Percentiles rank a stretch among this genome's conserved stretches.
These are phyloP conservation scores for Eumeta japonica DNA, from an alignment of 1,140 invertebrate species.

Conservation along the genomic window DNA sequence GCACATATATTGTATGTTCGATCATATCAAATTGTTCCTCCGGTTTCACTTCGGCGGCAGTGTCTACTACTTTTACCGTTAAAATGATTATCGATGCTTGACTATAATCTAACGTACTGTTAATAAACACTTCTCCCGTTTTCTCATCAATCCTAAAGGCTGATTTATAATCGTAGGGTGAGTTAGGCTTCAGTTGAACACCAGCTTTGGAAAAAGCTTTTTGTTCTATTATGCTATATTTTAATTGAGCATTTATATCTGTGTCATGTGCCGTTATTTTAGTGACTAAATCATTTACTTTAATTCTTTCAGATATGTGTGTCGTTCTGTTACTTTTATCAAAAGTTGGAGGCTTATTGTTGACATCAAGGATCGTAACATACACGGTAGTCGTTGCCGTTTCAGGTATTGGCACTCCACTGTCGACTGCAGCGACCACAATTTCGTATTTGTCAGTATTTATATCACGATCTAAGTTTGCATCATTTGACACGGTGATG, in stretches of 20 bases:
- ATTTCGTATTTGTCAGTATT: constrained; percentile 69
- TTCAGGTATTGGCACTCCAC: constrained; percentile 71
- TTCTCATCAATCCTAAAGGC: constrained; percentile 70
- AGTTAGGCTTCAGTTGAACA: constrained; percentile 62
- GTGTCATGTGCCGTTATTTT: constrained; percentile 68
- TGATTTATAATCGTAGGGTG: constrained; percentile 66
- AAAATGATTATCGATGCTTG: constrained; percentile 77
- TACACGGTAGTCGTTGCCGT: constrained; percentile 73
- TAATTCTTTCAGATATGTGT: constrained; percentile 71
- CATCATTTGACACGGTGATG: constrained; percentile 72
- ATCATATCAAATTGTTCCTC: constrained; percentile 66
- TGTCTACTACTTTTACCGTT: constrained; percentile 70
- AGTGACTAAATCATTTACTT: constrained; percentile 65
- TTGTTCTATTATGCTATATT: constrained; percentile 68
- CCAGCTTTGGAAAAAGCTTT: constrained; percentile 75
- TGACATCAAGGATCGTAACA: constrained; percentile 75
- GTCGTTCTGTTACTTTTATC: constrained; percentile 60
- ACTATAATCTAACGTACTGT: constrained; percentile 73
- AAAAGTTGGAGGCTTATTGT: constrained; percentile 80
- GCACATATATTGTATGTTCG: constrained; percentile 77
- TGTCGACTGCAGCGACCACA: constrained; percentile 70
- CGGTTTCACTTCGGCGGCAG: constrained; percentile 67
- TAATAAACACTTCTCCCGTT: constrained; percentile 70
- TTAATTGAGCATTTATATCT: constrained; percentile 67
- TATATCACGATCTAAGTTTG: constrained; percentile 70